Base-by-base conservation (phyloP, 2,113 vertebrate genomes). In the Sinocyclocheilus rhinocerous region DNA sequence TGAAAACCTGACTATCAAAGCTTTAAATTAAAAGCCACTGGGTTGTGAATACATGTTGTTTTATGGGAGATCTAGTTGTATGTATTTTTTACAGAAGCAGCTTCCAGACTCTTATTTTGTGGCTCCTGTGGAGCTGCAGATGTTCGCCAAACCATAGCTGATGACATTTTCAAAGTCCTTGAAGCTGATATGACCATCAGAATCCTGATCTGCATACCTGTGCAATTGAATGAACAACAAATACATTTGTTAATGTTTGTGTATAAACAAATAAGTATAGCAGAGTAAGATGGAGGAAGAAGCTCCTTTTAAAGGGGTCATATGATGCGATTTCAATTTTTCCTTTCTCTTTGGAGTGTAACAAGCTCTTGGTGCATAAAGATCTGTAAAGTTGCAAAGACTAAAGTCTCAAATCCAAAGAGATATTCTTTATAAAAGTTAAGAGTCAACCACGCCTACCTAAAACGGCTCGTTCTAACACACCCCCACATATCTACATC, bases 141-240 rank as follows among this genome's bases (percentile, higher is more conserved):
- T 75, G 67, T 94, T 89, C 72, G 90, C 92, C 90, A 92, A 88
- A 79, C 93, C 88, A 0, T 89, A 91, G 79, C 92, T 92, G 90
- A 96, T 89, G 89, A 93, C 93, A 45, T 86, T 94, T 87, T 96
- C 94, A 85, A 96, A 95, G 87, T 95, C 96, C 94, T 94, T 95
- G 92, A 96, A 97, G 93, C 94, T 95, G 83, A 96, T 88, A 5
- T 84, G 89, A 52, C 94, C 95, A 81, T 95, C 95, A 57, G 94
- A 95, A 89, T 97, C 95, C 73, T 89, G 94, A 93, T 97, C 81
- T 0, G 95, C 92, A 87, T 94, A 93, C 94, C 94, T 95, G 90
- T 61, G 92, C 24, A 91, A 82, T 61, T 16, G 16, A 78, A 76
- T 16, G 5, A 20, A 59, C 67, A 42, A 39, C 69, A 39, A 45